Conservation (phyloP, 2,888 invertebrate species). For the Spilarctia lutea region DNA sequence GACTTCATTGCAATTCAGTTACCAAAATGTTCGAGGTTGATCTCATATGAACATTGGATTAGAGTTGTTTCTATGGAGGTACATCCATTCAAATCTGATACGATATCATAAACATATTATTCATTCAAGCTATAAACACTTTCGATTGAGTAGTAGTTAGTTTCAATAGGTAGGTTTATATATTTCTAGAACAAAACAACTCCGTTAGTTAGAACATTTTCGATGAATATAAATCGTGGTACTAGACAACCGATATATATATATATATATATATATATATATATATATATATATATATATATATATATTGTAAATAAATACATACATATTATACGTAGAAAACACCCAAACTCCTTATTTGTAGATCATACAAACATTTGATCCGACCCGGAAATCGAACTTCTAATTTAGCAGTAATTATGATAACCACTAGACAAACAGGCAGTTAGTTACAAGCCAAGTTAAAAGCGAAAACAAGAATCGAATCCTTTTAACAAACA, state of each 20-base stretch:
- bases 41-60: too few relatives aligned
- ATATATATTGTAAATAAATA: too few relatives aligned
- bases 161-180: conserved; percentile 10
- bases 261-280: too few relatives aligned
- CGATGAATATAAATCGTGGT: too few relatives aligned
- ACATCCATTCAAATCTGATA: conserved; percentile 37
- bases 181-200: conserved; percentile 7
- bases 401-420: too few relatives aligned
- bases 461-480: conserved; percentile 8
- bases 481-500: conserved; percentile 27
- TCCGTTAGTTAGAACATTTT: not conserved
- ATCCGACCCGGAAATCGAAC: too few relatives aligned
- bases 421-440: not conserved
- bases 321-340: too few relatives aligned
- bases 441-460: not conserved
- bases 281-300: too few relatives aligned
- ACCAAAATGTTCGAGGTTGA: conserved; percentile 21
- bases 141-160: conserved; percentile 17
- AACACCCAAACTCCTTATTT: too few relatives aligned
- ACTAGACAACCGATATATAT: too few relatives aligned
- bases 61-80: conserved; percentile 5
- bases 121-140: conserved; percentile 28
- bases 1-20: conserved; percentile 30
- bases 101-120: conserved; percentile 37
- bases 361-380: too few relatives aligned